Evolutionary conservation across 2,888 invertebrate genomes (phyloP), one percentile per base, ranked within the genome.

Genomic region (Ophion obscuratus): DNA sequence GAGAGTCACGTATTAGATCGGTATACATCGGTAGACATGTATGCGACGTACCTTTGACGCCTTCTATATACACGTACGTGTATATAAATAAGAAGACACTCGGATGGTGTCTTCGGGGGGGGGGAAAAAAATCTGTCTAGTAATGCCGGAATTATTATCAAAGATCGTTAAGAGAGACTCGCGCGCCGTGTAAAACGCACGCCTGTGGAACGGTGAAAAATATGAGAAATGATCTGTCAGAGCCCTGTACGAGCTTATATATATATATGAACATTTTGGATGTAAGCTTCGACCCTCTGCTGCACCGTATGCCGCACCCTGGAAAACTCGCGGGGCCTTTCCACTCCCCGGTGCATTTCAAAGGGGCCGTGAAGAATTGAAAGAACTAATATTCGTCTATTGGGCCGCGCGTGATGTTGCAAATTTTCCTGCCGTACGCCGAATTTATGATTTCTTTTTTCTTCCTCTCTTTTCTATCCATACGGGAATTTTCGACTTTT

Each of bases 141-240:
- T 93, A 93, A 93, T 87, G 93, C 90, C 85, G 89, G 89, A 91
- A 90, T 91, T 91, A 91, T 90, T 88, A 90, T 90, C 86, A 88
- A 86, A 78, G 87, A 83, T 88, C 88, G 89, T 89, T 88, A 88
- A 84, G 84, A 85, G 81, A 84, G 77, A 77, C 27, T 73, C 71
- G 75, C 83, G 83, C 81, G 78, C 57, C 83, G 44, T 66, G 67
- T 90, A 87, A 89, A 88, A 85, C 76, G 71, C 76, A 73, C 64
- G 81, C 44, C 74, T 83, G 70, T 70, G 67, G 87, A 84, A 83
- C 81, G 91, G 91, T 90, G 93, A 93, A 94, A 94, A 94, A 94
- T 94, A 94, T 94, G 94, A 95, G 94, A 95, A 95, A 95, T 95
- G 94, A 93, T 93, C 92, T 92, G 93, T 93, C 93, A 91, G 89